Percentiles rank a stretch among this genome's conserved stretches.
Conservation (phyloP, 2,888 invertebrate species). For the Biston betularia region DNA sequence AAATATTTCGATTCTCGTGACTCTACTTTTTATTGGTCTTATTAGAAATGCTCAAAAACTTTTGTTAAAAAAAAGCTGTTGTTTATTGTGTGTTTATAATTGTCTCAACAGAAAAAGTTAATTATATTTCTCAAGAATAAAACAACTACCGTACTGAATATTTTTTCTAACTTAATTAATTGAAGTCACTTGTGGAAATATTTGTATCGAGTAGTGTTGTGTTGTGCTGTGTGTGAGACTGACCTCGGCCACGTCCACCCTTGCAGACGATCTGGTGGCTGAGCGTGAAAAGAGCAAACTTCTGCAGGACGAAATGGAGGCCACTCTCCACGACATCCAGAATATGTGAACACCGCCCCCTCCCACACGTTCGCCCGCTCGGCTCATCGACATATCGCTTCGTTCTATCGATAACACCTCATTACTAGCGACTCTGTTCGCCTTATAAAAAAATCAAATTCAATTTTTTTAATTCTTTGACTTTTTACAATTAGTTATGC, state of each 20-base stretch:
- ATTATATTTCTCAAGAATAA: too few species aligned
- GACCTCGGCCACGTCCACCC: slow-evolving; percentile 79
- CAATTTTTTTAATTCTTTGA: slow-evolving; percentile 27
- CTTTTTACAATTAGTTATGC: slow-evolving; percentile 5
- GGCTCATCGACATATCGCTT: slow-evolving; percentile 43
- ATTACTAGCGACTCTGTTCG: slow-evolving; percentile 19
- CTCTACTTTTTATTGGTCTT: not conserved
- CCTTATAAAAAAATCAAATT: slow-evolving; percentile 13
- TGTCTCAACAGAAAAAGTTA: too few species aligned
- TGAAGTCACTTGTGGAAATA: slow-evolving; percentile 38
- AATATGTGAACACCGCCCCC: slow-evolving; percentile 93
- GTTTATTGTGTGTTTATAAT: too few species aligned
- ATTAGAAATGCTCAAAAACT: not conserved
- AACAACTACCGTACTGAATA: too few species aligned
- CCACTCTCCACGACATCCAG: slow-evolving; percentile 99
- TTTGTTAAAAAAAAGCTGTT: not conserved
- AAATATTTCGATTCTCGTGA: slow-evolving; percentile 44
- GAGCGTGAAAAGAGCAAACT: slow-evolving; percentile 98
- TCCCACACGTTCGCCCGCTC: slow-evolving; percentile 51
- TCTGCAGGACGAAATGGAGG: slow-evolving; percentile 99
- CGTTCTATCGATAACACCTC: slow-evolving; percentile 29
- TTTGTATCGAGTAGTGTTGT: slow-evolving; percentile 60
- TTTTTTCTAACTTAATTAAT: too few species aligned
- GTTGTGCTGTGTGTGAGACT: slow-evolving; percentile 75
- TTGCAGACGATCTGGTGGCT: slow-evolving; percentile 97